Conservation (phyloP, 2,888 invertebrate genomes). For the Teleogryllus oceanicus region DNA sequence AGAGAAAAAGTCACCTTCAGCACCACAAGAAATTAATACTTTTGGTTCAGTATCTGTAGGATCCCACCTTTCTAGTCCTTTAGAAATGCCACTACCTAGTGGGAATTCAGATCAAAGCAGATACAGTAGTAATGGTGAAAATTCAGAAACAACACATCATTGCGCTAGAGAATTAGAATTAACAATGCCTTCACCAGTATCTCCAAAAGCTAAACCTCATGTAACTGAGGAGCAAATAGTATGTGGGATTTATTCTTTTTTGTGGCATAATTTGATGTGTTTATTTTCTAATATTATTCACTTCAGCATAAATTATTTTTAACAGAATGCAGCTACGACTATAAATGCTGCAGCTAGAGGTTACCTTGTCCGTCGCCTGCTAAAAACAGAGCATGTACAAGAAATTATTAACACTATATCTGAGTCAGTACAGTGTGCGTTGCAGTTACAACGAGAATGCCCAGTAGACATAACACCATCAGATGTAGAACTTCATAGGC, state of each 20-base stretch:
- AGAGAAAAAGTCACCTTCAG: background rate
- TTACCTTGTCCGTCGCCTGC: background rate
- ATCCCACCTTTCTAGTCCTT: background rate
- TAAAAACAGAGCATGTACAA: background rate
- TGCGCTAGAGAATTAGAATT: too few relatives aligned
- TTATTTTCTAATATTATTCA: too few relatives aligned
- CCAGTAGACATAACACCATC: background rate
- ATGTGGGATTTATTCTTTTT: too few relatives aligned
- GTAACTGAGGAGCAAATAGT: too few relatives aligned
- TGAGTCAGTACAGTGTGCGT: background rate
- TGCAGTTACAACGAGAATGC: slow-evolving; percentile 7
- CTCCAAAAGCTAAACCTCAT: too few relatives aligned
- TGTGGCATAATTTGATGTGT: too few relatives aligned
- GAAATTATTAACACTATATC: background rate
- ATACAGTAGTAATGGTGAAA: too few relatives aligned
- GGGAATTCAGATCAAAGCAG: background rate
- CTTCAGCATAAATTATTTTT: background rate
- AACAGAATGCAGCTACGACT: background rate
- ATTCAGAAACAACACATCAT: too few relatives aligned
- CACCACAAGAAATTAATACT: too few relatives aligned
- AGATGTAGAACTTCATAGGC: slow-evolving; percentile 1
- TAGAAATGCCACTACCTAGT: background rate
- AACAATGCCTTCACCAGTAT: too few relatives aligned
- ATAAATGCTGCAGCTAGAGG: background rate
- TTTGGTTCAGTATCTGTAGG: background rate